Percentiles rank a stretch among this genome's conserved stretches.
Conservation (phyloP, 2,113 vertebrate species). For the Equus quagga region DNA sequence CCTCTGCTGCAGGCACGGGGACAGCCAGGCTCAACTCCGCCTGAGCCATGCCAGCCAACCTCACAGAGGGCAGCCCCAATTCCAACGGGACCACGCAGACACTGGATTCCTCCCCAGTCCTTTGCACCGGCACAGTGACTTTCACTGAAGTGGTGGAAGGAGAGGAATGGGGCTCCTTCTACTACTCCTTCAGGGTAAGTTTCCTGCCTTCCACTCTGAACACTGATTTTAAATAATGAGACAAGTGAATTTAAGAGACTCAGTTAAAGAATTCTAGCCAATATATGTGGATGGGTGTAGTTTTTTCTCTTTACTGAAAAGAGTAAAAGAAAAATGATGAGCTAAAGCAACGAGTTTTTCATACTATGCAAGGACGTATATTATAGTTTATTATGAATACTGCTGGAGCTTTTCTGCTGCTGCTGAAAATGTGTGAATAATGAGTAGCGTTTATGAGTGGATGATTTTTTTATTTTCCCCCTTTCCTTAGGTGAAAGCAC, state of each 20-base stretch:
- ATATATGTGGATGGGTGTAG: background rate
- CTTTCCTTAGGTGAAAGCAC: background rate
- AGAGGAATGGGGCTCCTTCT: slow-evolving; percentile 88
- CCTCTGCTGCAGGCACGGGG: background rate
- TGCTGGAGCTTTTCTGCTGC: background rate
- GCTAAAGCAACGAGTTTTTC: background rate
- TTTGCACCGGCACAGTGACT: slow-evolving; percentile 81
- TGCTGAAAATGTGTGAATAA: background rate
- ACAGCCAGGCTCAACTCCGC: background rate
- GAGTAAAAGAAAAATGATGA: background rate
- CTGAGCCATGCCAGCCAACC: slow-evolving; percentile 79
- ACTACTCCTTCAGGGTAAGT: slow-evolving; percentile 89
- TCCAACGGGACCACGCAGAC: slow-evolving; percentile 44
- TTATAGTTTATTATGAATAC: background rate
- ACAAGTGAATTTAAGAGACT: background rate
- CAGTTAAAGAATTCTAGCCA: background rate
- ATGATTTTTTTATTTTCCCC: background rate
- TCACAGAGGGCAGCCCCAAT: slow-evolving; percentile 78
- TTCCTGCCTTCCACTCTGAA: slow-evolving; percentile 23
- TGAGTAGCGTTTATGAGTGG: background rate
- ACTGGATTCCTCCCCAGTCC: slow-evolving; percentile 71
- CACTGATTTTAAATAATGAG: background rate
- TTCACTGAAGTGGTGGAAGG: slow-evolving; percentile 80
- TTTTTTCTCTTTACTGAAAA: background rate
- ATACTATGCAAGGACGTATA: background rate